Conservation (phyloP, 1,140 invertebrate genomes). For the Meloidogyne floridensis region DNA sequence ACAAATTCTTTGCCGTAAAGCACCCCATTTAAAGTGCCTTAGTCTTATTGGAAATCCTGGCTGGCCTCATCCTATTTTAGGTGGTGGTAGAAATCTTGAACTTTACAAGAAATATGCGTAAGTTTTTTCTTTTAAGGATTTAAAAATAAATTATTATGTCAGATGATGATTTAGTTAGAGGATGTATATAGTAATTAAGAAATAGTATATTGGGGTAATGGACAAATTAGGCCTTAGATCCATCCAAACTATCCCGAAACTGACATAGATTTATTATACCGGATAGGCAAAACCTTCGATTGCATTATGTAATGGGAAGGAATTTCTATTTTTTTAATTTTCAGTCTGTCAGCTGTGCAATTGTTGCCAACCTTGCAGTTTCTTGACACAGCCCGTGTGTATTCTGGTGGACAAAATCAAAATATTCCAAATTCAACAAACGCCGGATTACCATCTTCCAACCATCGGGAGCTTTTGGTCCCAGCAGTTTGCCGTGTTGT, state of each 20-base stretch:
- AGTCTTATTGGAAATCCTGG: constrained; percentile 53
- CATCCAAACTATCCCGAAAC: no score
- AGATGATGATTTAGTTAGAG: no score
- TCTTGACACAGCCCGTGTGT: constrained; percentile 29
- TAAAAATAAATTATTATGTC: no score
- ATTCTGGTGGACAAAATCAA: neutral
- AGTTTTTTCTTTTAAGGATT: neutral
- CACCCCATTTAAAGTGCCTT: constrained; percentile 46
- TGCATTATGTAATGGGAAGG: no score
- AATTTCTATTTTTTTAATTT: constrained; percentile 5
- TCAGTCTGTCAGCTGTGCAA: constrained; percentile 27
- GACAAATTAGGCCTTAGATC: no score
- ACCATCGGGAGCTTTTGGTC: neutral
- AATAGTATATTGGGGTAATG: no score
- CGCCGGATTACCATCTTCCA: neutral
- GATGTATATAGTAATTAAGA: no score
- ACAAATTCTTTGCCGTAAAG: constrained; percentile 43
- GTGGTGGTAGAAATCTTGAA: neutral
- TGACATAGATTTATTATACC: no score
- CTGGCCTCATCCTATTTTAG: constrained; percentile 43
- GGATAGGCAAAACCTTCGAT: no score
- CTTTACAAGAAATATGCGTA: constrained; percentile 4
- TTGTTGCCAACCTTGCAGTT: constrained; percentile 36
- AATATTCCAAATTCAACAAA: neutral
- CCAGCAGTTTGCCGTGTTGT: neutral